Base-by-base conservation (phyloP, 53 echinoderm and acorn worm genomes). In the Patiria pectinifera region DNA sequence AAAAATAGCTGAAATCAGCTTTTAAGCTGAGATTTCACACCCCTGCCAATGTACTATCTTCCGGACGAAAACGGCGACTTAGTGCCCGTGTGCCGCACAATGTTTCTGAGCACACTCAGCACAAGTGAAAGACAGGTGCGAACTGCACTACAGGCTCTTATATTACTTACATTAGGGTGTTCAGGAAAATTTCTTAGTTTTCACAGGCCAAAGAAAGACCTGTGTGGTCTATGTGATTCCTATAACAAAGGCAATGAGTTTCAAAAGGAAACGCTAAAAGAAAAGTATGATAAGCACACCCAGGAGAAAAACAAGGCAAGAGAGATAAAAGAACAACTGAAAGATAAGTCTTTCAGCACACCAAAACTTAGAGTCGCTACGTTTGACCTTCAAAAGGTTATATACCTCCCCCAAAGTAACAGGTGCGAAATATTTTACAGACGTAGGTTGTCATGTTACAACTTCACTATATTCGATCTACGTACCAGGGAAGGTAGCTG, bases 371-470 rank as follows among this genome's bases (percentile, higher is more conserved):
- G 85, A 69, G 81, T 87, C 0, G 66, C 93, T 26, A 75, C 69
- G 45, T 94, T 94, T 84, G 95, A 95, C 58, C 21, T 95, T 0
- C 93, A 95, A 78, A 93, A 95, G 85, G 95, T 95, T 0, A 78
- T 95, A 59, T 95, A 91, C 43, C 59, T 95, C 59, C 95, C 95
- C 59, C 85, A 90, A 80, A 66, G 76, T 21, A 61, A 58, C 14
- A 85, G 93, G 10, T 85, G 78, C 78, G 93, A 92, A 15, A 44
- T 95, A 0, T 95, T 95, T 59, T 93, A 93, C 76, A 93, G 91
- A 48, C 71, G 95, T 22, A 83, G 83, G 15, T 61, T 91, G 22
- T 83, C 85, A 0, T 93, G 89, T 85, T 95, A 86, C 58, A 95
- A 93, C 71, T 91, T 95, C 21, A 95, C 93, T 23, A 82, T 95